Conservation (phyloP, 2,797 vertebrate species). For the Gymnoscopelus microlampas region DNA sequence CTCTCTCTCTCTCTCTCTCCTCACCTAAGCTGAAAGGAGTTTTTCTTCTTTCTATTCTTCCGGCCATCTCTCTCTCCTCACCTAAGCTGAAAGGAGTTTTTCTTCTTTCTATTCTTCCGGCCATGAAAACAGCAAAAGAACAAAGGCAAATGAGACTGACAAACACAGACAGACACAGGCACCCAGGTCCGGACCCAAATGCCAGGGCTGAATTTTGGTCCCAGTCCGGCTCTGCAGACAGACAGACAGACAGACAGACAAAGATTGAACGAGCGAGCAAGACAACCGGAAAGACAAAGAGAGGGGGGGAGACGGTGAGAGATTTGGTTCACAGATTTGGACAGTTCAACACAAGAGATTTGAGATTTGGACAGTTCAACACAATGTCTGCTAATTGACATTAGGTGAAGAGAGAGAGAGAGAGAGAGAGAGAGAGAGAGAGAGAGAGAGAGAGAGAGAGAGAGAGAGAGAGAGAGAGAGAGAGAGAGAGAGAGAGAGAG, state of each 20-base stretch:
- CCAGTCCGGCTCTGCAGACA: too few relatives aligned
- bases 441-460: conserved; percentile 1
- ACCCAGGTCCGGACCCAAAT: too few relatives aligned
- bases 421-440: conserved; percentile 3
- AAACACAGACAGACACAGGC: too few relatives aligned
- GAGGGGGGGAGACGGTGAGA: neutral
- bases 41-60: neutral
- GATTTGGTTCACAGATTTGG: too few relatives aligned
- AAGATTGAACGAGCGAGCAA: too few relatives aligned
- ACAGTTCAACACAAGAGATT: too few relatives aligned
- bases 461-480: neutral
- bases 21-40: neutral
- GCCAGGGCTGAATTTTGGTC: too few relatives aligned
- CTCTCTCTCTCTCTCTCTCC: conserved; percentile 1
- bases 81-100: conserved; percentile 3
- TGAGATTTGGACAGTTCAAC: too few relatives aligned
- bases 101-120: neutral
- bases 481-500: neutral
- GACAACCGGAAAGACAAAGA: neutral
- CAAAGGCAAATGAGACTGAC: too few relatives aligned
- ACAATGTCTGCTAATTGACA: too few relatives aligned
- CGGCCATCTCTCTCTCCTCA: neutral
- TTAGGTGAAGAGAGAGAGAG: neutral
- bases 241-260: too few relatives aligned
- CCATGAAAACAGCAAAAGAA: conserved; percentile 1